Percentiles rank a stretch among this genome's conserved stretches.
Evolutionary conservation across 1,140 invertebrate species (phyloP).

Genomic region (Prorops nasuta): DNA sequence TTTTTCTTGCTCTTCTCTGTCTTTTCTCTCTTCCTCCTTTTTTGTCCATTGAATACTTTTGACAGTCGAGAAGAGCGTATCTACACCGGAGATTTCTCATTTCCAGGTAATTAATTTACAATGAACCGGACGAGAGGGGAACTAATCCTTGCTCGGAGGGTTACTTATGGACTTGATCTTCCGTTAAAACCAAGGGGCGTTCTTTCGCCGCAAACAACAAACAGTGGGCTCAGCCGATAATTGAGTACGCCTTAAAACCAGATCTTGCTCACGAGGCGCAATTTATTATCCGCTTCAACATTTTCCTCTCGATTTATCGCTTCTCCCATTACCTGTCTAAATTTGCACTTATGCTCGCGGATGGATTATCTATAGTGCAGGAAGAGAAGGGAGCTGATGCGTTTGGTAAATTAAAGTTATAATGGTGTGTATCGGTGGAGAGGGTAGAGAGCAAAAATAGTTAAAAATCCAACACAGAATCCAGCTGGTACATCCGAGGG

Average conservation of each 20-base stretch:
- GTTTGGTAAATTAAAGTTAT: too few relatives aligned
- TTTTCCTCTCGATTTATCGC: neutral
- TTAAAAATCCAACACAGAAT: too few relatives aligned
- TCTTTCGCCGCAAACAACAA: conserved; percentile 22
- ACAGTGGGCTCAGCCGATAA: conserved; percentile 17
- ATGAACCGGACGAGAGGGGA: conserved; percentile 50
- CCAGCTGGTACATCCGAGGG: too few relatives aligned
- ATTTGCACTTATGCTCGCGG: too few relatives aligned
- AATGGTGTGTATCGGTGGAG: too few relatives aligned
- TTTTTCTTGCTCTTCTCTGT: too few relatives aligned
- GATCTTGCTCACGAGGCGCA: conserved; percentile 3
- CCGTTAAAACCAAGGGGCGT: conserved; percentile 25
- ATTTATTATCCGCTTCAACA: conserved; percentile 1
- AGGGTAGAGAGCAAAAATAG: too few relatives aligned
- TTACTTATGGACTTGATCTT: conserved; percentile 44
- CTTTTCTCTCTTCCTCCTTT: too few relatives aligned
- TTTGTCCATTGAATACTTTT: conserved; percentile 24
- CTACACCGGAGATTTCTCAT: conserved; percentile 55
- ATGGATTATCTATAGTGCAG: too few relatives aligned
- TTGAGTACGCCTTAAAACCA: too few relatives aligned
- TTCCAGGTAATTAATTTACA: conserved; percentile 60
- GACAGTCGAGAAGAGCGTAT: conserved; percentile 28
- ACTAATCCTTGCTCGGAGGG: conserved; percentile 41
- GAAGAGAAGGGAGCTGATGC: too few relatives aligned
- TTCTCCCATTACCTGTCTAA: too few relatives aligned